Conservation (phyloP, 53 echinoderm and acorn worm genomes). For the Pentamera pediparva region DNA sequence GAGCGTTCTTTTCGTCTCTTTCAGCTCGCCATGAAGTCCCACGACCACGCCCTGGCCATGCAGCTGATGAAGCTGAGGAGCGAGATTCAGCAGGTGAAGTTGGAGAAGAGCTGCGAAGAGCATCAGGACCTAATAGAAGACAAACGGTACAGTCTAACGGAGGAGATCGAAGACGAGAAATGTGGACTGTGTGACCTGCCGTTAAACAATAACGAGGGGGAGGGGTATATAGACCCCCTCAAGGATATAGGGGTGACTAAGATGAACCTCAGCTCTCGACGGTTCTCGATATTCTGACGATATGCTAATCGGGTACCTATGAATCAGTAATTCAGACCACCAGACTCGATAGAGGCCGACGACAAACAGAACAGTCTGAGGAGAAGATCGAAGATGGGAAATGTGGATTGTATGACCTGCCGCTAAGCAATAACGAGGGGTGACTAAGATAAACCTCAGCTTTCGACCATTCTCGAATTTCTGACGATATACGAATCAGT, state of each 20-base stretch:
- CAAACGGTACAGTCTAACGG: constrained; percentile 70
- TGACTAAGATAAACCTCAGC: no score
- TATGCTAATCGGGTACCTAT: no score
- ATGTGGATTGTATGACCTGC: constrained; percentile 66
- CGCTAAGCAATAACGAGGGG: constrained; percentile 45
- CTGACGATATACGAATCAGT: no score
- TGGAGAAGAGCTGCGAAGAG: constrained; percentile 73
- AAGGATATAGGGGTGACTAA: constrained; percentile 86
- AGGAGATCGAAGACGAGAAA: constrained; percentile 71
- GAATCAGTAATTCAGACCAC: no score
- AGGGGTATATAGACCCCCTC: constrained; percentile 52
- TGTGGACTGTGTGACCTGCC: constrained; percentile 72
- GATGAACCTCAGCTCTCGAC: constrained; percentile 79
- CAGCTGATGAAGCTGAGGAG: constrained; percentile 76
- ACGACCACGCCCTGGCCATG: constrained; percentile 87
- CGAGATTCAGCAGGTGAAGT: constrained; percentile 76
- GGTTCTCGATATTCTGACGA: constrained; percentile 58
- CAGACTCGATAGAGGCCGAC: no score
- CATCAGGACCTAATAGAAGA: constrained; percentile 85
- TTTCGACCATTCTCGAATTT: no score
- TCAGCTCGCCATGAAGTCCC: constrained; percentile 82
- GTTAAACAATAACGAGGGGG: constrained; percentile 40
- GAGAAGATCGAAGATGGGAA: constrained; percentile 76
- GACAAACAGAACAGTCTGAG: constrained; percentile 68
- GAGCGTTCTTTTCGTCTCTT: constrained; percentile 8